These are phyloP conservation scores for Dimorphilus gyrociliatus DNA, from an alignment of 2,888 invertebrate species.

Conservation along the genomic window DNA sequence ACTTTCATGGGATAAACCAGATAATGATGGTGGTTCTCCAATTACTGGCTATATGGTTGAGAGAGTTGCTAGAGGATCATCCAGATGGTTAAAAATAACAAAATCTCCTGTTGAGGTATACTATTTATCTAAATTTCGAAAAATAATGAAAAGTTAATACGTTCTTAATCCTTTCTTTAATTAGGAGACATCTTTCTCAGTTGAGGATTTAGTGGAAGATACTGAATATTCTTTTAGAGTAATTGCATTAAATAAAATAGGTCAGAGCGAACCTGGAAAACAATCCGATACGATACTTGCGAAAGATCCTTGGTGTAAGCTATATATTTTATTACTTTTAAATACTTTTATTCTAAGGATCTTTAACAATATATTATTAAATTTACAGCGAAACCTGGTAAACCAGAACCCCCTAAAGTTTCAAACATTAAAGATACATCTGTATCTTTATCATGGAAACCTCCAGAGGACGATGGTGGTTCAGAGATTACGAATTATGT, in stretches of 20 bases:
- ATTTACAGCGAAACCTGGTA: conserved; percentile 57
- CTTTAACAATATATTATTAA: too few species aligned
- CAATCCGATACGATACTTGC: conserved; percentile 15
- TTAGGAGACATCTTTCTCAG: conserved; percentile 12
- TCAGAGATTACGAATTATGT: conserved; percentile 72
- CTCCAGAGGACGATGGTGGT: conserved; percentile 77
- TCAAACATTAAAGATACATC: conserved; percentile 47
- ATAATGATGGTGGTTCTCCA: conserved; percentile 16
- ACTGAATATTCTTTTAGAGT: conserved; percentile 32
- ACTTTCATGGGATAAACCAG: conserved; percentile 15
- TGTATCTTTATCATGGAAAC: conserved; percentile 68
- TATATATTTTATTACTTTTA: neutral
- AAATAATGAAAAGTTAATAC: conserved; percentile 4
- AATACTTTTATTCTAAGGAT: too few species aligned
- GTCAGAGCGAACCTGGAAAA: conserved; percentile 31
- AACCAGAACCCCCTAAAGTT: conserved; percentile 15
- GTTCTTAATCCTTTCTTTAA: neutral
- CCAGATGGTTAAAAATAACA: conserved; percentile 7
- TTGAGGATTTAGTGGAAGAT: conserved; percentile 23
- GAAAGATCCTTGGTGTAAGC: conserved; percentile 16
- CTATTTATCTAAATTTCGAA: too few species aligned
- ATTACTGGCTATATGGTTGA: conserved; percentile 17
- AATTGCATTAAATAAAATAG: conserved; percentile 47
- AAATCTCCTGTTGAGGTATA: conserved; percentile 10
- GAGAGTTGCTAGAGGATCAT: conserved; percentile 5